Base-by-base conservation (phyloP, 2,797 vertebrate genomes). In the Vespertilio murinus region DNA sequence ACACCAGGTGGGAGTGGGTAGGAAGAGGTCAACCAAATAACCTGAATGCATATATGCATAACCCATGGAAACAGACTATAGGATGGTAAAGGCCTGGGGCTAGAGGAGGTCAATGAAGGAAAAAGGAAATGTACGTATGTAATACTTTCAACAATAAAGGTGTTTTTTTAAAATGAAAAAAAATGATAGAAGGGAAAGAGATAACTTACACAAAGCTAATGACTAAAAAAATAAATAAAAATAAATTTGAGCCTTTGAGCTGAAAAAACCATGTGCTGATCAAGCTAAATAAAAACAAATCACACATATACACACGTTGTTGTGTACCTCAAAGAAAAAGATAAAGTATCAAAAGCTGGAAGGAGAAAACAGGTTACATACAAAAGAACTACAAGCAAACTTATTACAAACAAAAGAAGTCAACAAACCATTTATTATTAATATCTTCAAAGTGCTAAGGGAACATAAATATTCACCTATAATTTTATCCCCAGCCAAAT, bases 401-500 rank as follows among this genome's bases (percentile, higher is more conserved):
- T 81, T 73, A 92, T 35, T 28, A 69, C 17, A 88, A 80, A 91
- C 12, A 74, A 73, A 80, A 52, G 64, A 86, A 86, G 25, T 33
- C 81, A 94, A 42, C 6, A 90, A 94, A 49, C 25, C 25, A 91
- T 74, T 79, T 89, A 82, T 79, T 89, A 85, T 38, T 89, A 94
- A 16, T 80, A 84, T 87, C 35, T 84, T 89, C 49, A 56, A 93
- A 95, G 52, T 84, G 28, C 25, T 93, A 30, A 77, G 8, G 47
- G 30, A 80, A 96, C 89, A 93, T 79, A 40, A 83, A 54, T 20
- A 70, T 45, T 22, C 3, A 71, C 40, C 13, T 81, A 18, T 80
- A 85, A 87, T 93, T 96, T 94, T 91, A 96, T 49, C 71, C 30
- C 18, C 42, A 74, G 40, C 3, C n/a, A 94, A 87, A 94, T 65